Percentiles rank a stretch among this genome's conserved stretches.
These are phyloP conservation scores for Nannoperca australis DNA, from an alignment of 2,797 vertebrate genomes.

Conservation along the genomic window DNA sequence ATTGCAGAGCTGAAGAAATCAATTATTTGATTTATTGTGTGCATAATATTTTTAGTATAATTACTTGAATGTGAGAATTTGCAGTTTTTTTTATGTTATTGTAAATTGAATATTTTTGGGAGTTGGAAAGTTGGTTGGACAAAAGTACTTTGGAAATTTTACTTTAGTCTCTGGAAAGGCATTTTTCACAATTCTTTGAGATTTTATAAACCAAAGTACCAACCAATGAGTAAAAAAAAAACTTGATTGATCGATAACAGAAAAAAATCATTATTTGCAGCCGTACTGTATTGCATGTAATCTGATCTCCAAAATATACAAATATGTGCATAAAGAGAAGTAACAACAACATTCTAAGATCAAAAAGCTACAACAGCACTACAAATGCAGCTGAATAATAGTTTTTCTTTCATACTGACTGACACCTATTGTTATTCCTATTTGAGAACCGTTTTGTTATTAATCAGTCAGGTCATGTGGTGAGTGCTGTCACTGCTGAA, in stretches of 20 bases:
- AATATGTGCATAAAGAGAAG: background rate
- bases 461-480: constrained; percentile 83
- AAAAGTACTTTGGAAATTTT: background rate
- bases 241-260: background rate
- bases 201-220: background rate
- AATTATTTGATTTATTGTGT: background rate
- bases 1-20: background rate
- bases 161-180: background rate
- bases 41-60: background rate
- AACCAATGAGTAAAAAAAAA: background rate
- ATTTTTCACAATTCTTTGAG: background rate
- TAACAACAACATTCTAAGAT: background rate
- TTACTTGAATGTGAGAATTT: background rate
- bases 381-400: constrained; percentile 35
- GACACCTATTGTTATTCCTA: constrained; percentile 81
- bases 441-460: constrained; percentile 80
- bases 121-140: background rate
- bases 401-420: constrained; percentile 67
- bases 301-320: background rate
- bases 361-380: background rate
- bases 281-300: background rate
- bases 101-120: background rate
- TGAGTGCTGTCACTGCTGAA: constrained; percentile 81
- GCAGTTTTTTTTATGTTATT: background rate
- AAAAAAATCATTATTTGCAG: background rate